These are phyloP conservation scores for Colius striatus DNA, from an alignment of 2,113 vertebrate species.

Conservation along the genomic window DNA sequence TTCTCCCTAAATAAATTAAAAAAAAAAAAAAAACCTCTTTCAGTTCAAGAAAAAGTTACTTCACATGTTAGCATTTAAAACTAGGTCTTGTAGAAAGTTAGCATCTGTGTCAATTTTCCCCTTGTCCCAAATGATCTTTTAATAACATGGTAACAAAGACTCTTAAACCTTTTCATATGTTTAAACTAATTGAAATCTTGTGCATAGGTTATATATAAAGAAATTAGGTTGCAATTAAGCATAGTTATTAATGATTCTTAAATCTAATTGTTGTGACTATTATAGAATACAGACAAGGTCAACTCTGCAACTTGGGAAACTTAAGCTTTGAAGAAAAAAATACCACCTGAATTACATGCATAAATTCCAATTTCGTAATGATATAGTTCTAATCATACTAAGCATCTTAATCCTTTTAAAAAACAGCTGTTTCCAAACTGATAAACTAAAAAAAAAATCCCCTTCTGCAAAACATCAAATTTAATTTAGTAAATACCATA, in stretches of 20 bases:
- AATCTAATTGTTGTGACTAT: conserved; percentile 50
- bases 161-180: conserved; percentile 28
- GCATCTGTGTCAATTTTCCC: conserved; percentile 32
- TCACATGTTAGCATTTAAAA: not conserved
- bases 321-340: not conserved
- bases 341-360: not conserved
- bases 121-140: conserved; percentile 54
- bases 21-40: not conserved
- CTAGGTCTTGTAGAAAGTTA: conserved; percentile 24
- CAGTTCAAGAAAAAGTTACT: not conserved
- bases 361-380: not conserved
- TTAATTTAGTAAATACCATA: not conserved
- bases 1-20: not conserved
- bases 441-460: not conserved
- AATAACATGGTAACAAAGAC: conserved; percentile 31
- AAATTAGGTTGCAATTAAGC: conserved; percentile 68
- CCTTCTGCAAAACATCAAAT: not conserved
- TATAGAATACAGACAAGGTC: conserved; percentile 54
- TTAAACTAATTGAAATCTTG: conserved; percentile 63
- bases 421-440: not conserved
- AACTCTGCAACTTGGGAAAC: conserved; percentile 1
- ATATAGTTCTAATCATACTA: not conserved
- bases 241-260: conserved; percentile 61
- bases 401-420: not conserved
- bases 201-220: conserved; percentile 57